Evolutionary conservation across 2,113 vertebrate genomes (phyloP).

Genomic region (Notothenia coriiceps): DNA sequence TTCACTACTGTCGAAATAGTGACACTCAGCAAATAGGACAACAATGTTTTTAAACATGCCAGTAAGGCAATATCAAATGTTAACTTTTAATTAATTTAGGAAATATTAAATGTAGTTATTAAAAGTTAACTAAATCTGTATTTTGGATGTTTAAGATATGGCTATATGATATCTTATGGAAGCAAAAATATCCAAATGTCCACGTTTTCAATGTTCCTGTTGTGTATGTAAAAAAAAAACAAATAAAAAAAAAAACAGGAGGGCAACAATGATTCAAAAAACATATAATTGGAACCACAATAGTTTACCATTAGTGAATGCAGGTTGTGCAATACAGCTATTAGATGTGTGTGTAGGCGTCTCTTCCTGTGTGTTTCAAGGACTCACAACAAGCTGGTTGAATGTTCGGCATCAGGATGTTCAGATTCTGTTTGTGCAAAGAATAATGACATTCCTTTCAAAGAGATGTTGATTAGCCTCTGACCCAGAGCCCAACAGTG

Average conservation of each 20-base stretch:
- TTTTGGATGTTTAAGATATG: too few relatives aligned
- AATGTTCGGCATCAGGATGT: constrained; percentile 12
- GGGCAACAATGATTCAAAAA: neutral
- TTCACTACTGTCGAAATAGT: too few relatives aligned
- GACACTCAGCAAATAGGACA: too few relatives aligned
- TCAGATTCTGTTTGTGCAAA: constrained; percentile 15
- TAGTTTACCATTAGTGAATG: neutral
- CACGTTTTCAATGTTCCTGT: too few relatives aligned
- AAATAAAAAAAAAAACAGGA: neutral
- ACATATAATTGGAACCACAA: neutral
- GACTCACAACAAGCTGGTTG: constrained; percentile 6
- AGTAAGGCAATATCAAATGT: too few relatives aligned
- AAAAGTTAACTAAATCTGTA: too few relatives aligned
- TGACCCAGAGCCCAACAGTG: neutral
- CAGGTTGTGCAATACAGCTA: neutral
- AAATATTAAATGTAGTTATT: too few relatives aligned
- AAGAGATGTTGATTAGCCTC: constrained; percentile 32
- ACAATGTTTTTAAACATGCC: too few relatives aligned
- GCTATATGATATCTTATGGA: too few relatives aligned
- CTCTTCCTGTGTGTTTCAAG: constrained; percentile 11
- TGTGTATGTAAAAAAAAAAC: neutral
- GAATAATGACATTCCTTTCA: constrained; percentile 1
- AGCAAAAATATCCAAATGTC: too few relatives aligned
- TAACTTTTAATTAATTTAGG: too few relatives aligned
- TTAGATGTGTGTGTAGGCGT: constrained; percentile 26